Evolutionary conservation across 2,797 vertebrate species (phyloP), one percentile per base, ranked within the genome.

Genomic region (Tinamus major): DNA sequence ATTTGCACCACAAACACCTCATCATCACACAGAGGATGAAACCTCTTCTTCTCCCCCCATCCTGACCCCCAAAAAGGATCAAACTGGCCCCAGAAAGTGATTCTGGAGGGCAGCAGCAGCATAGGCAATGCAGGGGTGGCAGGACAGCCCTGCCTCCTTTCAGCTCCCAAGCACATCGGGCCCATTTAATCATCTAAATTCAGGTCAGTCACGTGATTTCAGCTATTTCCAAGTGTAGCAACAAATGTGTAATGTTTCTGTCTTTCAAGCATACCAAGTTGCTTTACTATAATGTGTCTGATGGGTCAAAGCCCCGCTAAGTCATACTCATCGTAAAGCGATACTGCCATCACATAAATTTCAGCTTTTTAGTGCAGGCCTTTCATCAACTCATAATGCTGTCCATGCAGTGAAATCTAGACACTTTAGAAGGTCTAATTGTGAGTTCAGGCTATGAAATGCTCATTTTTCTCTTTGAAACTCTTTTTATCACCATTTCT

Each of bases 301-400:
- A 85, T 93, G 64, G 80, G 83, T 93, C 93, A 90, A 78, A 88
- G n/a, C 23, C 55, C 64, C 39, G 58, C 61, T 96, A 93, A 95
- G 95, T 93, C 87, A 81, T 19, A 23, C 61, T 86, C 67, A 81
- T 92, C 37, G 15, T 92, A 96, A 96, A 93, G 94, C 9, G 2
- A 69, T 82, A 94, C 64, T 42, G 74, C 71, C 21, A 1, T 41
- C 85, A 79, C 83, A 95, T 95, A 95, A 95, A 92, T 92, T 92
- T 71, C 58, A 93, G 89, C 75, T 53, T 95, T 95, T 95, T 95
- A 96, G 80, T 10, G 2, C 75, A 86, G 72, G 83, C 75, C 56
- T 94, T 95, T 95, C 87, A 90, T 88, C 91, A 95, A 93, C 74
- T 91, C 94, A 76, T 89, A 96, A 94, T 48, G 31, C 70, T 89